These are phyloP conservation scores for Arvicanthis niloticus DNA, from an alignment of 2,113 vertebrate species.

Conservation along the genomic window DNA sequence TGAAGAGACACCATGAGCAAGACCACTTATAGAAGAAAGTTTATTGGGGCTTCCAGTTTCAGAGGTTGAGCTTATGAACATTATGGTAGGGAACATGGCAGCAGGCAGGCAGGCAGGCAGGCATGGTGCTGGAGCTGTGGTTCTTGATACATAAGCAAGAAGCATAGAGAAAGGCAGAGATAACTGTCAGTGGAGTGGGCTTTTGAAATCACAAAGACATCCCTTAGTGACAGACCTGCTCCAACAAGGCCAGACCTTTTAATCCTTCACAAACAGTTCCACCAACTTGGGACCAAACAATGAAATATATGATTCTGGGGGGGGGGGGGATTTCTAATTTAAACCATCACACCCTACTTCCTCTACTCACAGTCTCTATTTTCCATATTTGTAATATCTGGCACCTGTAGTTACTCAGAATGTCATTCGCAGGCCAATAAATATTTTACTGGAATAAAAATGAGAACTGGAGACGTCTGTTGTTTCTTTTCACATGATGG, in stretches of 20 bases:
- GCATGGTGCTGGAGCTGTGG: neutral
- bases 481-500: conserved; percentile 26
- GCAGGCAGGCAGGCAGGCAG: neutral
- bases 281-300: neutral
- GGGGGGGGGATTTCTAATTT: neutral
- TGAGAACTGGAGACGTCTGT: conserved; percentile 17
- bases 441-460: conserved; percentile 49
- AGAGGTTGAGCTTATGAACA: neutral
- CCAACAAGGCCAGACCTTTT: neutral
- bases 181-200: too few relatives aligned
- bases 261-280: neutral
- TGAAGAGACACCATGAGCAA: neutral
- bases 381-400: conserved; percentile 7
- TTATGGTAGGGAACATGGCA: neutral
- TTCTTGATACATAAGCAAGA: neutral
- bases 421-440: neutral
- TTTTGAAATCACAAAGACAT: neutral
- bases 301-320: neutral
- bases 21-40: neutral
- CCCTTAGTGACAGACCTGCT: neutral
- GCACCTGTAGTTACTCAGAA: neutral
- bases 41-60: neutral
- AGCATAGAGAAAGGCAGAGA: neutral
- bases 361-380: conserved; percentile 2
- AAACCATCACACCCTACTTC: neutral